Base-by-base conservation (phyloP, 2,113 vertebrate species). In the Dasypus novemcinctus region DNA sequence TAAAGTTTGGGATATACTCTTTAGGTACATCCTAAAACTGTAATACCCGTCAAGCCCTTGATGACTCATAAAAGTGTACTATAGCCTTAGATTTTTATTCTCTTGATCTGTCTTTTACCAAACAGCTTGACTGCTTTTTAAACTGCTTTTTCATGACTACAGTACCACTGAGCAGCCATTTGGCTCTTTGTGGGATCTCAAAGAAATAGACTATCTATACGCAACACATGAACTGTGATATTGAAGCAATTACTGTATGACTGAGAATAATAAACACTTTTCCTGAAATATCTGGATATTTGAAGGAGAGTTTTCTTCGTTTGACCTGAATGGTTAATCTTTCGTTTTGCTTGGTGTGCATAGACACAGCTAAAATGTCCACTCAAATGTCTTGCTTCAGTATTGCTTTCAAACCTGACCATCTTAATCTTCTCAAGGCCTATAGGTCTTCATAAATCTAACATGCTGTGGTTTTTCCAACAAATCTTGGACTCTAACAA, bases 101-200 rank as follows among this genome's bases (percentile, higher is more conserved):
- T 96, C 12, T 46, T 41, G 23, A 84, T 97, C 59, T 97, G 33
- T 38, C 31, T 97, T 97, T 97, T 96, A 91, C 95, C 25, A 93
- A 91, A 95, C 85, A 87, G 13, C n/a, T 92, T 93, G 90, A 97
- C 86, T 96, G 71, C 49, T 91, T 97, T 98, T 85, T 31, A 95
- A 96, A 97, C 68, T 93, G 71, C 64, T 91, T 97, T 96, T 81
- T 72, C 46, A 83, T 75, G 68, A 84, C 63, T 76, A 57, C n/a
- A 75, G 20, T 81, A 90, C 20, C 68, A 18, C 46, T 96, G 64
- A 95, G 38, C 63, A 91, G 82, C 68, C 20, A 43, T 94, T 94
- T 97, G 86, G 31, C 81, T 92, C 72, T 88, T 90, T 94, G 78
- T 80, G 36, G 54, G 38, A 75, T 91, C 66, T 79, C 38, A 81